Base-by-base conservation (phyloP, 2,888 invertebrate species). In the Hirtodrosophila duncani region DNA sequence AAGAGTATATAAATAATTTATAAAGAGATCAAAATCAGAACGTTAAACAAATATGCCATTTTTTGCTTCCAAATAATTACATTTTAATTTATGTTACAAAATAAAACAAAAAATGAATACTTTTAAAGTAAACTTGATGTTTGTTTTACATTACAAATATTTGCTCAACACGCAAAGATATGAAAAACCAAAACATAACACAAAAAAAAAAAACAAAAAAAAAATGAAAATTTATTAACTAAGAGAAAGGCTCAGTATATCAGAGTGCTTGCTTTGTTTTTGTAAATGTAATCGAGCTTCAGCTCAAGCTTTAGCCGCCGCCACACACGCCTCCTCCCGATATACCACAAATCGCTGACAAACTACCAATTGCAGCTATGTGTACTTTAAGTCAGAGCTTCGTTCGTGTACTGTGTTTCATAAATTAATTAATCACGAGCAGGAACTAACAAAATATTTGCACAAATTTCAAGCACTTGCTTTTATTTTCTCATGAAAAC, bases 401-500 rank as follows among this genome's bases (percentile, higher is more conserved):
- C n/a, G n/a, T n/a, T n/a, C n/a, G n/a, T n/a, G n/a, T n/a, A n/a
- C n/a, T n/a, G n/a, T n/a, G n/a, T n/a, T n/a, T n/a, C n/a, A n/a
- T n/a, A n/a, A n/a, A n/a, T n/a, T n/a, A n/a, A n/a, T n/a, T n/a
- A n/a, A n/a, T n/a, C n/a, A n/a, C n/a, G n/a, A 30, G 26, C 31
- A 37, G 5, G 31, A 33, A 36, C 26, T 33, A 45, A 34, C 37
- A 36, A 49, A 72, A 61, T 48, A 58, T 67, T 70, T 82, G 82
- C 82, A 82, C 82, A 82, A 82, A 78, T 77, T 77, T 79, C 68
- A 62, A 65, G 50, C 33, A 65, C 66, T 75, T 72, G 62, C 66
- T 63, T 75, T 75, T 75, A 66, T 64, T 61, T 72, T 74, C 61
- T 64, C 61, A 68, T 63, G n/a, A 27, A 31, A 26, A 51, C 34